Conservation (phyloP, 2,888 invertebrate species). For the Trileptium ribeirensis region DNA sequence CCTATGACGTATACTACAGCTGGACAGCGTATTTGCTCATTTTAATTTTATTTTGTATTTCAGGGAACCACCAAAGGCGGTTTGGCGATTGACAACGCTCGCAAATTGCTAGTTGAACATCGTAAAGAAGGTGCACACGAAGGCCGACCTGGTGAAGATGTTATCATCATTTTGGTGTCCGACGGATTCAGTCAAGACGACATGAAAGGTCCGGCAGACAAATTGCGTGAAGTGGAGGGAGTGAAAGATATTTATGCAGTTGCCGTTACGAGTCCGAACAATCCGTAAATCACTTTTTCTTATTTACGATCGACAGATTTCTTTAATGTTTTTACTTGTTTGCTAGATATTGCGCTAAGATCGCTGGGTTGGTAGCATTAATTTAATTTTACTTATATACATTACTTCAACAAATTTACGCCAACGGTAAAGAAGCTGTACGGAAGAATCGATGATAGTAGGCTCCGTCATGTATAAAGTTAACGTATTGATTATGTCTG, state of each 20-base stretch:
- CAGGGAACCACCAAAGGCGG: background rate
- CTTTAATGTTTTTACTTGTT: no score
- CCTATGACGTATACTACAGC: no score
- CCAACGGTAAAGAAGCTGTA: no score
- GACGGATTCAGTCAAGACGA: background rate
- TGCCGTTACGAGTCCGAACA: background rate
- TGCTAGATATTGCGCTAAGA: no score
- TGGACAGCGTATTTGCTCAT: no score
- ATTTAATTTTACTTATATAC: no score
- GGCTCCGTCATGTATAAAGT: no score
- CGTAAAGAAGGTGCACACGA: background rate
- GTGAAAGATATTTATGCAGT: background rate
- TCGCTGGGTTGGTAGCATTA: no score
- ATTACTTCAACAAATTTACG: no score
- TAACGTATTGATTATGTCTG: no score
- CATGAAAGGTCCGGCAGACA: background rate
- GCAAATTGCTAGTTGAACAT: background rate
- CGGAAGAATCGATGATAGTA: no score
- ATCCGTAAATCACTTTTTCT: background rate
- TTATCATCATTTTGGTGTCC: background rate
- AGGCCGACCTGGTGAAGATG: background rate
- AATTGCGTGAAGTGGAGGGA: background rate
- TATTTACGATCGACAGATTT: background rate
- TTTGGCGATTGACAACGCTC: background rate
- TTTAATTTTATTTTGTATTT: no score